phyloP scores from a whole-genome alignment of 2,888 invertebrate genomes.

The Cheilosia scutellata region DNA sequence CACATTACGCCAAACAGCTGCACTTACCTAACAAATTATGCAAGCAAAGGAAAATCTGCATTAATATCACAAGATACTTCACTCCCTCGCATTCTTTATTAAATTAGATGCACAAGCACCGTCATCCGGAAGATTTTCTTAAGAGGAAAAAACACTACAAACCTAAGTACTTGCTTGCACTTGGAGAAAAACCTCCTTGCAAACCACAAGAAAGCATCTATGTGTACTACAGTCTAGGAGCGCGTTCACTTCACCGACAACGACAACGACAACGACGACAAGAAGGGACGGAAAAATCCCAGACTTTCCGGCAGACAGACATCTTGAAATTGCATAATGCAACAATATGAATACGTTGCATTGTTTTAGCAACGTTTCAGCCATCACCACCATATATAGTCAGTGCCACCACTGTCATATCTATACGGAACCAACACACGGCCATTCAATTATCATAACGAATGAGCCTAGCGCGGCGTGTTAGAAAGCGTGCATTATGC shows the following conservation, averaged over 20 bases:
- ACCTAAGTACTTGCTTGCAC: slow-evolving; percentile 57
- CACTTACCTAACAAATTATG: slow-evolving; percentile 50
- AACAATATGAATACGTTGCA: slow-evolving; percentile 71
- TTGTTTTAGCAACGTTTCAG: slow-evolving; percentile 62
- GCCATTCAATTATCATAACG: slow-evolving; percentile 74
- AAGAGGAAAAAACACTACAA: slow-evolving; percentile 52
- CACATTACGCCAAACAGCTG: slow-evolving; percentile 31
- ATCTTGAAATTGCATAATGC: slow-evolving; percentile 74
- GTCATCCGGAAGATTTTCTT: slow-evolving; percentile 66
- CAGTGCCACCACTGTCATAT: slow-evolving; percentile 10
- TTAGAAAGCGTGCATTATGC: slow-evolving; percentile 70
- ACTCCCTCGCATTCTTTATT: slow-evolving; percentile 57
- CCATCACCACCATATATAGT: slow-evolving; percentile 22
- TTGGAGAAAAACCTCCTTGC: slow-evolving; percentile 48
- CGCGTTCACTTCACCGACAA: slow-evolving; percentile 8
- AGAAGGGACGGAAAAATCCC: slow-evolving; percentile 21
- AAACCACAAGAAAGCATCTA: slow-evolving; percentile 30
- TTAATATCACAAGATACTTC: slow-evolving; percentile 60
- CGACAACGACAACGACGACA: slow-evolving; percentile 1
- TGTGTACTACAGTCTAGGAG: slow-evolving; percentile 4
- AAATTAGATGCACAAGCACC: slow-evolving; percentile 71
- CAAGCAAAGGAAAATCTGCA: slow-evolving; percentile 59
- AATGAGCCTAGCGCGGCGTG: slow-evolving; percentile 69
- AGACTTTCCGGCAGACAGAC: slow-evolving; percentile 74
- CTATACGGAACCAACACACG: slow-evolving; percentile 44